Conservation (phyloP, 2,113 vertebrate genomes). For the Scomber scombrus region DNA sequence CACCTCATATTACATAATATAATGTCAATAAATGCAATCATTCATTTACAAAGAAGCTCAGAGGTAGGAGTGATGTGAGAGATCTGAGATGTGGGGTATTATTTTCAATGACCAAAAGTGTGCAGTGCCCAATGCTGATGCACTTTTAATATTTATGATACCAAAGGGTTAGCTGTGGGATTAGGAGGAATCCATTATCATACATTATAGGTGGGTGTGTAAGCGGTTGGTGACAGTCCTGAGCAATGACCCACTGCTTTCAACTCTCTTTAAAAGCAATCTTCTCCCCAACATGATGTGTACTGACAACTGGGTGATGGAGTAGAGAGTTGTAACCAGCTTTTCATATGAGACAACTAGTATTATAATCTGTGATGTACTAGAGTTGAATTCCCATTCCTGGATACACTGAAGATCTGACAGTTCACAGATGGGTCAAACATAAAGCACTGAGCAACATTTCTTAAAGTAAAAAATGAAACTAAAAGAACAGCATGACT, state of each 20-base stretch:
- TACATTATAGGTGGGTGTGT: background rate
- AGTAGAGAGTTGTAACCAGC: background rate
- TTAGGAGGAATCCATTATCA: slow-evolving; percentile 5
- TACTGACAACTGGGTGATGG: background rate
- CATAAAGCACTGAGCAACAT: background rate
- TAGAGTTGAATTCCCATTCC: background rate
- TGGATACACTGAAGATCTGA: background rate
- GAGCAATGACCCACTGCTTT: background rate
- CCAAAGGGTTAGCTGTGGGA: background rate
- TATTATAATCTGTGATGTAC: background rate
- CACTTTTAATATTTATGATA: slow-evolving; percentile 3
- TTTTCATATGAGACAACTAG: background rate
- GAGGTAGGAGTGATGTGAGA: background rate
- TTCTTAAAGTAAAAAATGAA: background rate
- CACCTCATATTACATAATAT: background rate
- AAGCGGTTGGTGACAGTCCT: background rate
- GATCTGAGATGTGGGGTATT: background rate
- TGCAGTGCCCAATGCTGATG: background rate
- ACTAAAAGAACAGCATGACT: background rate
- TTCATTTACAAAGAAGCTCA: background rate
- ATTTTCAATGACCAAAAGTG: background rate
- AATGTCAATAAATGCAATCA: background rate
- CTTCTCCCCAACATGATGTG: background rate
- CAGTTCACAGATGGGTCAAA: background rate
- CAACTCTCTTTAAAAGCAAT: background rate